Base-by-base conservation (phyloP, 2,113 vertebrate genomes). In the Apistogramma diplotaenia region DNA sequence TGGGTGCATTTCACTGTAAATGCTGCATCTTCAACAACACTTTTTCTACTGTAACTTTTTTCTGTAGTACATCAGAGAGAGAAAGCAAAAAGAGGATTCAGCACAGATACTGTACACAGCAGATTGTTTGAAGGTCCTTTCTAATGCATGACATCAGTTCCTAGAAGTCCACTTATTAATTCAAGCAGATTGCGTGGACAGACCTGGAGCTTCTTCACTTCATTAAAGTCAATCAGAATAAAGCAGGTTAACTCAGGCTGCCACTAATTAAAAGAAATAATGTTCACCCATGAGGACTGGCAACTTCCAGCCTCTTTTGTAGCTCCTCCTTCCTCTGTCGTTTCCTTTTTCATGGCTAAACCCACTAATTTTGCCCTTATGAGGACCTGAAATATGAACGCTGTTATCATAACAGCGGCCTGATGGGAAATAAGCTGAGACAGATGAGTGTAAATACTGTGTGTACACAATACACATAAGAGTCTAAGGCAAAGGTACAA, bases 151-250 rank as follows among this genome's bases (percentile, higher is more conserved):
- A n/a, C 21, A 61, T 56, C 51, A 76, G 6, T 25, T 37, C 49
- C 46, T 21, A 19, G 51, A 76, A 43, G 49, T 46, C 55, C 25
- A 31, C 37, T 31, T 25, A 73, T 74, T 73, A 76, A 75, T 61
- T 55, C 7, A 8, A 25, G 10, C 15, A 3, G 10, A 78, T 83
- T 83, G 35, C 31, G 18, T 59, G 46, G 55, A 83, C 70, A 37
- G 78, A 31, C 1, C 18, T 21, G 18, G n/a, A 76, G 81, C 49
- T 16, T 78, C 67, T 43, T 31, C 12, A 58, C 60, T 43, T 58
- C 51, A 53, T 87, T 86, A 71, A 71, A 16, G 70, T 87, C 76
- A 62, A 55, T 91, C 87, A 81, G 57, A 70, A 13, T 25, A 37
- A 60, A 35, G 49, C n/a, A 79, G 54, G 78, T 74, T 29, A 74